These are phyloP conservation scores for Pocillopora grandis DNA, from an alignment of 92 coral and sea anemone genomes.

Conservation along the genomic window DNA sequence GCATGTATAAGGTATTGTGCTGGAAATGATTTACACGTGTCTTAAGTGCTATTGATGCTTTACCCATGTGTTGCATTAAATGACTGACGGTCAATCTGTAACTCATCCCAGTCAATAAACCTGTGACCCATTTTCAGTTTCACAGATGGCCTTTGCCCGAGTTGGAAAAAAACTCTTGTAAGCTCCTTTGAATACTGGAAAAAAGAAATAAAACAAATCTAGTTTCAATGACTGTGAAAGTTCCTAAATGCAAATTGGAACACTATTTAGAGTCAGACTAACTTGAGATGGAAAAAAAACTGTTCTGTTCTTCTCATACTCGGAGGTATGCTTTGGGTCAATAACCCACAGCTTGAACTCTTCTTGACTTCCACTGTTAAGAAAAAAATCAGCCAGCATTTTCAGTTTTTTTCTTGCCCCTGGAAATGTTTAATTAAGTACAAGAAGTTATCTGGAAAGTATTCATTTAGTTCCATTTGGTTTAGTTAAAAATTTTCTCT, in stretches of 20 bases:
- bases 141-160: constrained; percentile 61
- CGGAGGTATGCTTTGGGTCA: constrained; percentile 49
- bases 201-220: neutral
- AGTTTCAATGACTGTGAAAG: too few relatives aligned
- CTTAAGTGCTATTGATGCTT: neutral
- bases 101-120: constrained; percentile 26
- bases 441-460: too few relatives aligned
- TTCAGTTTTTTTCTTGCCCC: constrained; percentile 8
- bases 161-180: constrained; percentile 42
- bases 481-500: too few relatives aligned
- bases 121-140: constrained; percentile 48
- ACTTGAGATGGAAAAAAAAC: constrained; percentile 61
- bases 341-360: constrained; percentile 62
- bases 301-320: constrained; percentile 42
- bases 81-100: constrained; percentile 28
- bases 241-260: too few relatives aligned
- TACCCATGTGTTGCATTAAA: constrained; percentile 40
- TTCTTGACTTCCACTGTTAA: constrained; percentile 36
- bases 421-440: neutral
- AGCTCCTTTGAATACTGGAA: constrained; percentile 53
- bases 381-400: neutral
- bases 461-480: too few relatives aligned
- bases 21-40: too few relatives aligned
- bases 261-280: constrained; percentile 2
- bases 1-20: too few relatives aligned